Evolutionary conservation across 2,113 vertebrate species (phyloP), one percentile per base, ranked within the genome.

Genomic region (Empidonax alnorum): DNA sequence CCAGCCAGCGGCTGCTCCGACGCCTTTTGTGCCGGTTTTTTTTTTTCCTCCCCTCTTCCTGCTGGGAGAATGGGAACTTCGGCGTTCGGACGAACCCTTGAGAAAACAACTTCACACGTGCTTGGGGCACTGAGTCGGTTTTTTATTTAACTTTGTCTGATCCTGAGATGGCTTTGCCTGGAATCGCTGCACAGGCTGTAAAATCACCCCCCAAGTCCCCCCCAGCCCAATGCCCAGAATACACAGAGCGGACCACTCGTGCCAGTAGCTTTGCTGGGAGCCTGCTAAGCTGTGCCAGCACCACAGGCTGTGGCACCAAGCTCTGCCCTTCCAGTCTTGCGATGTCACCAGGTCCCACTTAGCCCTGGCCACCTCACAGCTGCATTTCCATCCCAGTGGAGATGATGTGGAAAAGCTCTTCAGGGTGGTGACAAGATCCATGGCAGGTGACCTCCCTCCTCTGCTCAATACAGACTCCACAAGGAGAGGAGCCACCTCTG

Each of bases 21-120:
- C 53, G 41, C 62, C 78, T 94, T 94, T 95, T 93, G 87, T 96
- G 92, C 71, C 46, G 27, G 3, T 75, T 81, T 93, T 84, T 85
- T 94, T 94, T 65, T 91, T 78, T 80, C 87, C 72, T 94, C 72
- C 80, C 33, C 79, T 77, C 82, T 90, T 95, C 94, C 94, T 86
- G 79, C 85, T 94, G 75, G 61, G 93, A 90, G 93, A 96, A 93
- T 75, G 85, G 82, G 94, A 95, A 90, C 61, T 35, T 87, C 44
- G 0, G 53, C 30, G 0, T 56, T 83, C 16, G 82, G 84, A 91
- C 85, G 85, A 90, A 77, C 78, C 71, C 90, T 83, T 87, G 89
- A 90, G 91, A 93, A 92, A 93, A 85, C 47, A 84, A 66, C 72
- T 91, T 88, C 31, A 62, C 85, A 80, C 20, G 52, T 94, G 87